Evolutionary conservation across 2,113 vertebrate species (phyloP).

Genomic region (Scophthalmus maximus): DNA sequence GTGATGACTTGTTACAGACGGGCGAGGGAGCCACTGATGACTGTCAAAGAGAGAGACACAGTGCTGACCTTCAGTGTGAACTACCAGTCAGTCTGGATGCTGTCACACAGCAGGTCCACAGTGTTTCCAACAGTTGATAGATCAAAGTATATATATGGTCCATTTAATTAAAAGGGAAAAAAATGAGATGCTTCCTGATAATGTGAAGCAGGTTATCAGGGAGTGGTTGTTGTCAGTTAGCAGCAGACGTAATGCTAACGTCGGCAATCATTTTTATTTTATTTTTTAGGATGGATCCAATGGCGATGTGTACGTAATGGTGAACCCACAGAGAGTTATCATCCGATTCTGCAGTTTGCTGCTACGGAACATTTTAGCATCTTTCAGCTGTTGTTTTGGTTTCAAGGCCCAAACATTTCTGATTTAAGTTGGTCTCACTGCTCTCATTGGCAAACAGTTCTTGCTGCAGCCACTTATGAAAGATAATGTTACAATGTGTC

Average conservation of each 20-base stretch:
- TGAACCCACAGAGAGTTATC: background rate
- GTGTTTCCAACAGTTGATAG: background rate
- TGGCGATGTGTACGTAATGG: background rate
- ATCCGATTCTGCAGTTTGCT: background rate
- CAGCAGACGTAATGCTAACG: too few relatives aligned
- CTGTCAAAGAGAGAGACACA: background rate
- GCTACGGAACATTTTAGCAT: background rate
- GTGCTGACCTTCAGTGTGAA: constrained; percentile 19
- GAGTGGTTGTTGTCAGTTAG: too few relatives aligned
- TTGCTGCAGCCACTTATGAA: background rate
- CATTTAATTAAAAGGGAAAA: background rate
- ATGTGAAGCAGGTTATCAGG: background rate
- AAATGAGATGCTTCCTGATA: background rate
- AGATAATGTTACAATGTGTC: background rate
- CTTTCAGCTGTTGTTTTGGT: background rate
- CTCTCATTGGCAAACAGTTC: background rate
- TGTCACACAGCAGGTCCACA: background rate
- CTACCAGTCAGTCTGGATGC: background rate
- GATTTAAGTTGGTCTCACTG: background rate
- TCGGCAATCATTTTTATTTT: too few relatives aligned
- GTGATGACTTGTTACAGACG: constrained; percentile 38
- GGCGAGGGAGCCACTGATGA: constrained; percentile 22
- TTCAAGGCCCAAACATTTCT: background rate
- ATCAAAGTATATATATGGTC: background rate
- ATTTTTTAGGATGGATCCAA: too few relatives aligned